Percentiles rank a stretch among this genome's conserved stretches.
Evolutionary conservation across 2,797 vertebrate genomes (phyloP).

Genomic region (Coregonus suidteri): DNA sequence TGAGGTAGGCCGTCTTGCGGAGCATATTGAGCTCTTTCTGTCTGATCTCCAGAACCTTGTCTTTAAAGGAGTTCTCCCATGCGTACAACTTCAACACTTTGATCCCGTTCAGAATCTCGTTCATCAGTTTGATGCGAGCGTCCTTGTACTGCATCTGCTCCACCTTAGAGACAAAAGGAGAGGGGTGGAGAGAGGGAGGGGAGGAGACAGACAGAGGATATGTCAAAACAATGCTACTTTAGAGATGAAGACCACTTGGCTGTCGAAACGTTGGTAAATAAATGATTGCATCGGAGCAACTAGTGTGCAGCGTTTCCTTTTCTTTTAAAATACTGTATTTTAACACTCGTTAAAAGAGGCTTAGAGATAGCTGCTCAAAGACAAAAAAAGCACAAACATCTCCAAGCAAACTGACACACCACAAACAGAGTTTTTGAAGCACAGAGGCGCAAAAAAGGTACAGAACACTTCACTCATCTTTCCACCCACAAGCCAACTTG

Average conservation of each 20-base stretch:
- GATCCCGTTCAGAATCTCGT: conserved; percentile 92
- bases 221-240: not conserved
- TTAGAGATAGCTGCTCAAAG: not conserved
- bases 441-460: not conserved
- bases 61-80: conserved; percentile 90
- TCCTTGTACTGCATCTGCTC: conserved; percentile 94
- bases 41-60: conserved; percentile 86
- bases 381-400: not conserved
- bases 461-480: not conserved
- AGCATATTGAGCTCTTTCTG: conserved; percentile 85
- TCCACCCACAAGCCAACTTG: not conserved
- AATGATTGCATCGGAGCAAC: no score
- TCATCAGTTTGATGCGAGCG: conserved; percentile 92
- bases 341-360: not conserved
- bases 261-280: no score
- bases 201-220: not conserved
- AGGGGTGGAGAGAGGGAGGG: not conserved
- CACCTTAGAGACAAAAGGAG: conserved; percentile 69
- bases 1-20: conserved; percentile 84
- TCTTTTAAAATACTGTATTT: not conserved
- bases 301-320: no score
- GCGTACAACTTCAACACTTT: conserved; percentile 97
- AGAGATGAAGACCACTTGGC: not conserved
- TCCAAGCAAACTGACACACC: not conserved
- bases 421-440: not conserved